Conservation (phyloP, 2,113 vertebrate genomes). For the Galbula dea region DNA sequence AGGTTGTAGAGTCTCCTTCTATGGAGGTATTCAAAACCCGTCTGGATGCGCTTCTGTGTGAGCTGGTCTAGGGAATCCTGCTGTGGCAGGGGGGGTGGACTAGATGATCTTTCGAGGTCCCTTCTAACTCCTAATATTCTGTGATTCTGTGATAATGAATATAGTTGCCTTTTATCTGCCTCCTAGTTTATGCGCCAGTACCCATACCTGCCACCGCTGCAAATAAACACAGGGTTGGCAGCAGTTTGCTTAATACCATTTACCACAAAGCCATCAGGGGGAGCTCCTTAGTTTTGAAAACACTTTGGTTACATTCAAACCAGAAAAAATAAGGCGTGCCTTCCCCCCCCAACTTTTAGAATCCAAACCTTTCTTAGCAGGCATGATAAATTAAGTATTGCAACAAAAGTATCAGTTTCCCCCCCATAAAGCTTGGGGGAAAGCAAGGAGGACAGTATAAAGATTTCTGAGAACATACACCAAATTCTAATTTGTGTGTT, state of each 20-base stretch:
- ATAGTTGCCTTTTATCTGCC: not conserved
- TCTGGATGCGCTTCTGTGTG: too few relatives aligned
- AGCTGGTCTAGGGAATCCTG: too few relatives aligned
- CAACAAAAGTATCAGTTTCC: not conserved
- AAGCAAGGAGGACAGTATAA: not conserved
- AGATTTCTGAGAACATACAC: not conserved
- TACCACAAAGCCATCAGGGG: not conserved
- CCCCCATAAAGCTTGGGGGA: not conserved
- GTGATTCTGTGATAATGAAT: not conserved
- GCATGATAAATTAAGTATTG: not conserved
- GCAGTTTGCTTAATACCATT: not conserved
- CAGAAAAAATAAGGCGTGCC: not conserved
- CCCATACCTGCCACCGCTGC: rapidly evolving
- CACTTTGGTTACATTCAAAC: not conserved
- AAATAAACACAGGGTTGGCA: not conserved
- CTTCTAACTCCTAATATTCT: too few relatives aligned
- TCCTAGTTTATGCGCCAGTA: not conserved
- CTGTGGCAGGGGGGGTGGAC: too few relatives aligned
- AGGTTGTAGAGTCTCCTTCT: too few relatives aligned
- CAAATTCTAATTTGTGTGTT: not conserved
- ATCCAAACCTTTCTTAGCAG: not conserved
- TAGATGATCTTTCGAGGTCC: too few relatives aligned
- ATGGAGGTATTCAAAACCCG: too few relatives aligned
- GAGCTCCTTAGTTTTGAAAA: not conserved
- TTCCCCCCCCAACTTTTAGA: not conserved